Evolutionary conservation across 2,113 vertebrate genomes (phyloP), one percentile per base, ranked within the genome.

Genomic region (Echinops telfairi): DNA sequence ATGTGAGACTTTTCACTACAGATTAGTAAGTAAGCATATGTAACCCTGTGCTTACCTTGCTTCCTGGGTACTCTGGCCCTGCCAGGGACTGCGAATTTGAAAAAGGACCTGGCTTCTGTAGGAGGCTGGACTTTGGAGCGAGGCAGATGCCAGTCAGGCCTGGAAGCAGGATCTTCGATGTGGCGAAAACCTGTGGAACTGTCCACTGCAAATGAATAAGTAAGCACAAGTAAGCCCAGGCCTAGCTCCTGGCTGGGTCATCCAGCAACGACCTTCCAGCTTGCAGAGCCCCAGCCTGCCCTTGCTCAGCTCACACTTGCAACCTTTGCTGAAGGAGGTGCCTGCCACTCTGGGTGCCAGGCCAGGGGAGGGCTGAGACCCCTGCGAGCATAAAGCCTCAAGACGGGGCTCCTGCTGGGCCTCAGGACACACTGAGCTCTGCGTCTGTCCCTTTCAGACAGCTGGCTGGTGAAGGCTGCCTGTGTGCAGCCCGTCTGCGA

Each of bases 401-500:
- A 60, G 36, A 62, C 33, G 22, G 29, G 16, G 19, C 62, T 25
- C 47, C 36, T 17, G 8, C 76, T 73, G 70, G 70, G 17, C 70
- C 70, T 33, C 70, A 73, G n/a, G 8, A 36, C 3, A 15, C 70
- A 73, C 33, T 33, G 70, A 66, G 68, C 38, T 40, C 4, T 2
- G 47, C 43, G 23, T 68, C 77, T 43, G 43, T 76, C 60, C 64
- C 75, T 80, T 64, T 15, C 16, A 27, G 82, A 40, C 25, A 58
- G 38, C 38, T n/a, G 17, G 33, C 23, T 58, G 11, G 8, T 3
- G 22, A 11, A 53, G 15, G 33, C 43, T 1, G n/a, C 62, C 14
- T 0, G 5, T 20, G 16, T 8, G 19, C 25, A n/a, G 14, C 5
- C 66, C 1, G 25, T 76, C 0, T 0, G 43, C 36, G 75, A 53